Conservation (phyloP, 2,888 invertebrate species). For the Apantesis nais region DNA sequence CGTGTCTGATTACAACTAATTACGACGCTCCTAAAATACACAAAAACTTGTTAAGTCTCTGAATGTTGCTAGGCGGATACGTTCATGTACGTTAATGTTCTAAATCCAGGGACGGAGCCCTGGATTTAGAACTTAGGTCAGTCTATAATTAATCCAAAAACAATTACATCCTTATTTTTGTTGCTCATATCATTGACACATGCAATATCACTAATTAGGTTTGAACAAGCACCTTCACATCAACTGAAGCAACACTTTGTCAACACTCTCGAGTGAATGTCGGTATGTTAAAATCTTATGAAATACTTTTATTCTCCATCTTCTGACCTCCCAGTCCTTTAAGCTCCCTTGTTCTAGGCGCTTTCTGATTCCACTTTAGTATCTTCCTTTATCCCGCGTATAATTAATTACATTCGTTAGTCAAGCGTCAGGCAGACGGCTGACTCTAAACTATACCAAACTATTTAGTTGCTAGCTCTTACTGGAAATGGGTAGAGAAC, state of each 20-base stretch:
- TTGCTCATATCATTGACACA: neutral
- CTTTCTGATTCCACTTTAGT: no score
- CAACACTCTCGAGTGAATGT: neutral
- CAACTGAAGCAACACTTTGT: neutral
- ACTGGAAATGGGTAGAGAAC: neutral
- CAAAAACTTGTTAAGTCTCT: conserved; percentile 1
- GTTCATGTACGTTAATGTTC: neutral
- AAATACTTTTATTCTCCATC: neutral
- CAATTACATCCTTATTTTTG: neutral
- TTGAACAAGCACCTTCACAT: neutral
- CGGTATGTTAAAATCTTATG: neutral
- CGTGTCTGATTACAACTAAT: conserved; percentile 8
- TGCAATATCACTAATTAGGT: no score
- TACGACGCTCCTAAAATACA: neutral
- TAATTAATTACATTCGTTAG: neutral
- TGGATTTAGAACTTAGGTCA: neutral
- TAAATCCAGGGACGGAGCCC: no score
- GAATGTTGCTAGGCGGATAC: neutral
- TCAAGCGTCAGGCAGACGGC: no score
- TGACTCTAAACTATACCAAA: no score
- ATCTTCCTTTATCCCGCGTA: neutral
- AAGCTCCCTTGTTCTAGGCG: neutral
- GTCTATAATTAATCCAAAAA: neutral
- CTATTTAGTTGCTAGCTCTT: neutral
- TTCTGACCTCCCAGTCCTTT: neutral